Evolutionary conservation across 2,888 invertebrate genomes (phyloP), one percentile per base, ranked within the genome.

Genomic region (Flabesymbios commensalis): DNA sequence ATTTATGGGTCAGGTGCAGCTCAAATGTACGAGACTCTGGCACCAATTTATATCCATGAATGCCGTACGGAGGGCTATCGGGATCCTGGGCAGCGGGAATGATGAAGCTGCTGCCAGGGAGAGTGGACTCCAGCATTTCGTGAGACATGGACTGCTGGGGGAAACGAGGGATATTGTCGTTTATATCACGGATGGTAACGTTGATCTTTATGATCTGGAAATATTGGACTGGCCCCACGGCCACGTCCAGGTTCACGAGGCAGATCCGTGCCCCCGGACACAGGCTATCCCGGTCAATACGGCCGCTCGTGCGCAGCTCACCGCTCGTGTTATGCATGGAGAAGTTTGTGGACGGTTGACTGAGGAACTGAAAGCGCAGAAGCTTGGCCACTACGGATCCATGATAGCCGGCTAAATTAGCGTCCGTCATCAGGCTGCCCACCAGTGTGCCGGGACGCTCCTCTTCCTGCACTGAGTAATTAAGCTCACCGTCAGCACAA

Each of bases 91-190:
- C 70, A 7, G 68, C 33, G 1, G 70, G 68, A 5, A 69, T 56
- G 19, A 53, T 29, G 42, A 68, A 63, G 36, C 64, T 59, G 52
- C 52, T 59, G 5, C 66, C 64, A 29, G 63, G 58, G 1, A 57
- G 31, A 1, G 69, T 57, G 3, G 70, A 67, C 42, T 70, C 70
- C 17, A 64, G 62, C 22, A 70, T 65, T 31, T 61, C 42, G 22
- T 61, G 49, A 43, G 43, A 32, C 5, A 66, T 49, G 33, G 51
- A 39, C 17, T 10, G 10, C 24, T 64, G 55, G 2, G 59, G 53
- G 52, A 68, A 68, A 24, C 49, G 24, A 4, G 68, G 68, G 45
- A 42, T 33, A 51, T 68, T 68, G 59, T 68, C 68, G 54, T 68
- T 68, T 48, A 58, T 63, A 47, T 68, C 68, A 4, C 36, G n/a